phyloP scores from a whole-genome alignment of 2,797 vertebrate species.

The Xiphorhynchus erythropygius region DNA sequence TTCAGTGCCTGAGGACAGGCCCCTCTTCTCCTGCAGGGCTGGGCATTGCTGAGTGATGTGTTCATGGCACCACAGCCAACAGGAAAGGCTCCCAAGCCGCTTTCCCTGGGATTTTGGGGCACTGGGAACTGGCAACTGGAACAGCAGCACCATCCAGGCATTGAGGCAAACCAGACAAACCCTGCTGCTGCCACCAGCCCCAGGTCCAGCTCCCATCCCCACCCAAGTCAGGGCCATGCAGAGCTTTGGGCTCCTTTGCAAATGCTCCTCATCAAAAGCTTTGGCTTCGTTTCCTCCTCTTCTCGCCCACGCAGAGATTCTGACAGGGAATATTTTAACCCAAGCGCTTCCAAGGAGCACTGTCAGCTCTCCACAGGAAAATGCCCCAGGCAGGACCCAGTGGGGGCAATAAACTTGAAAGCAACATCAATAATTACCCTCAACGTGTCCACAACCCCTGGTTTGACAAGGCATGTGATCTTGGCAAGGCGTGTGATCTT shows the following conservation, averaged over 20 bases:
- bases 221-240: not conserved
- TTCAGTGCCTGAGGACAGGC: not conserved
- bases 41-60: not conserved
- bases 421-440: not conserved
- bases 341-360: not conserved
- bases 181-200: not conserved
- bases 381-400: not conserved
- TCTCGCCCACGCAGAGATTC: not conserved
- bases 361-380: not conserved
- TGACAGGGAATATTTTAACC: not conserved
- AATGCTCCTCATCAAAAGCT: not conserved
- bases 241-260: not conserved
- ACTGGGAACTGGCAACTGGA: not conserved
- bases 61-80: not conserved
- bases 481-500: not conserved
- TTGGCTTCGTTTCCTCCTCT: not conserved
- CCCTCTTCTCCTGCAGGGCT: not conserved
- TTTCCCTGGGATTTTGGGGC: not conserved
- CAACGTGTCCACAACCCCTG: accelerated
- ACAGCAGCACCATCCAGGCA: not conserved
- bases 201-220: not conserved
- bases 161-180: not conserved
- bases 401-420: not conserved
- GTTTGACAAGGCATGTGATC: not conserved
- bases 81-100: not conserved